Base-by-base conservation (phyloP, 2,113 vertebrate genomes). In the Heteronetta atricapilla region DNA sequence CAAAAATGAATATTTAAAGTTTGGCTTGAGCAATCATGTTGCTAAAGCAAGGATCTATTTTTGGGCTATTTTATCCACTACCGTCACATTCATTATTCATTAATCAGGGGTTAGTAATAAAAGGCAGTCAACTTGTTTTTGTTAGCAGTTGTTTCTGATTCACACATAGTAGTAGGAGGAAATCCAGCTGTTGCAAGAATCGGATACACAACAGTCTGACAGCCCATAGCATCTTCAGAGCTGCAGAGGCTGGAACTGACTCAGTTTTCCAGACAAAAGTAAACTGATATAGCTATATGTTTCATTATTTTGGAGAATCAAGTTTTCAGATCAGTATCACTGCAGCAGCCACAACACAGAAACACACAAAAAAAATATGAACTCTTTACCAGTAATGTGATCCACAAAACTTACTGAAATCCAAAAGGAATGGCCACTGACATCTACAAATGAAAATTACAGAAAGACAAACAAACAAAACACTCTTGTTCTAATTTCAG, bases 121-220 rank as follows among this genome's bases (percentile, higher is more conserved):
- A 72, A 81, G 34, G 53, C 70, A 74, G 82, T 34, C 60, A 70
- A 74, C 62, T 86, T 80, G 60, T 68, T 92, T 53, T 82, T 94
- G 67, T 91, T 95, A 82, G 62, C 46, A 77, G 80, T 86, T 58
- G 66, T 95, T 83, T 89, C 53, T 94, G 94, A 81, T 95, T 94
- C 82, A 86, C 80, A 88, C 89, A 90, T 50, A 94, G 94, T 25
- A 59, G 75, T 67, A 94, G 78, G 53, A 97, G 75, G 72, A 89
- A 96, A 97, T 97, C 88, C 93, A 96, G 82, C 53, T 94, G 62
- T 87, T 96, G 88, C 91, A 96, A 92, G 90, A 60, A 86, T 70
- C 93, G 74, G 79, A 84, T 91, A 66, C 58, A 70, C 81, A 93
- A 88, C 72, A 91, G 77, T 95, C 88, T 94, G 80, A 72, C 89